Percentiles rank a stretch among this genome's conserved stretches.
Conservation (phyloP, 2,888 invertebrate species). For the Julus scandinavius region DNA sequence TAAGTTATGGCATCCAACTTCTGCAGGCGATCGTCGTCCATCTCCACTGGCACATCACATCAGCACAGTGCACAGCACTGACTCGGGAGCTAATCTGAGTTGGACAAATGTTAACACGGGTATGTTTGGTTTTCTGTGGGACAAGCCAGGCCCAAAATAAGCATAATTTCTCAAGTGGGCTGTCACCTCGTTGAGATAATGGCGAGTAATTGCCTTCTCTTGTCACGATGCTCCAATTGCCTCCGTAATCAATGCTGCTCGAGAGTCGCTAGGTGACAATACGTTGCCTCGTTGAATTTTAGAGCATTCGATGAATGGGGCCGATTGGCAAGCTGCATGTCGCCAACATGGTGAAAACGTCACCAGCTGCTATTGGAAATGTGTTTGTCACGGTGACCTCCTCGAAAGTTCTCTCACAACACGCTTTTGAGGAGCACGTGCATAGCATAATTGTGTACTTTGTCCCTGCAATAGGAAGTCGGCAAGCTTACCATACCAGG, state of each 20-base stretch:
- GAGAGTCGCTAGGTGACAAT: conserved; percentile 26
- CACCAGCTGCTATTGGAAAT: background rate
- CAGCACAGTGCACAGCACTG: background rate
- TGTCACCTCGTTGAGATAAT: conserved; percentile 31
- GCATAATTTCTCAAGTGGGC: background rate
- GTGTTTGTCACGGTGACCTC: background rate
- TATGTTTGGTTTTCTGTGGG: background rate
- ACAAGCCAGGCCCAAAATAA: background rate
- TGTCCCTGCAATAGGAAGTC: background rate
- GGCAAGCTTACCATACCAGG: background rate
- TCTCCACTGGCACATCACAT: background rate
- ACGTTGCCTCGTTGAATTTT: background rate
- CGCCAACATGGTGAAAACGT: background rate
- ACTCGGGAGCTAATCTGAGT: background rate
- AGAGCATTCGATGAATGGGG: background rate
- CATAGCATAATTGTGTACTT: background rate
- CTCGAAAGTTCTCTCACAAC: background rate
- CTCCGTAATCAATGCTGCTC: background rate
- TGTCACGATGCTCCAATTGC: conserved; percentile 22
- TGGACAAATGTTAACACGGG: background rate
- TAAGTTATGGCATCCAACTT: conserved; percentile 22
- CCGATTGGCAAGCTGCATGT: background rate
- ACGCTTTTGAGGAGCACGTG: background rate
- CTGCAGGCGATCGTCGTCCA: conserved; percentile 41
- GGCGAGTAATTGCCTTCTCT: conserved; percentile 37